Conservation (phyloP, 2,797 vertebrate genomes). For the Chanos chanos region DNA sequence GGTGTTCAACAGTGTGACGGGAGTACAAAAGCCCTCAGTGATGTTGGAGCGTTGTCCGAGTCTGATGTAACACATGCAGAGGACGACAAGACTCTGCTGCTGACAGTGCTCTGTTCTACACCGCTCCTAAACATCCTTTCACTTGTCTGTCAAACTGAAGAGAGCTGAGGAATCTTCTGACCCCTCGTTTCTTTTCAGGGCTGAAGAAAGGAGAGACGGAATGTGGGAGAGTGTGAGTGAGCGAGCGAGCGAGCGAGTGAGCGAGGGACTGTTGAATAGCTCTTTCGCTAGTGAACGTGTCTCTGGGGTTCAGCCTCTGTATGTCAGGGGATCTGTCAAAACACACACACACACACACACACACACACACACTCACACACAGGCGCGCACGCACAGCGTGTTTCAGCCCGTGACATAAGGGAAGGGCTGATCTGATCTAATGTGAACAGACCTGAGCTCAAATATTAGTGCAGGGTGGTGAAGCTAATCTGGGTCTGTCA, state of each 20-base stretch:
- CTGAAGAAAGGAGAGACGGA: not conserved
- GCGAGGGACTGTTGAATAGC: not conserved
- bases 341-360: constrained; percentile 48
- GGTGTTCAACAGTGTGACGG: no score
- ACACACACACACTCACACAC: constrained; percentile 38
- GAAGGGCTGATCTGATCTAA: constrained; percentile 20
- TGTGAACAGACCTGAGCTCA: not conserved
- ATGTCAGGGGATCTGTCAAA: not conserved
- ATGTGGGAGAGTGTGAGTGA: not conserved
- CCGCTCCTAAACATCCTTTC: no score
- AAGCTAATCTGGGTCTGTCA: constrained; percentile 10
- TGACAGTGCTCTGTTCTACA: no score
- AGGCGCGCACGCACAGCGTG: not conserved
- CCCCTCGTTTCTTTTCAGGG: not conserved
- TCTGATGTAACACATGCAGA: no score
- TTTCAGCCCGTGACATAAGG: constrained; percentile 18
- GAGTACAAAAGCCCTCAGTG: no score
- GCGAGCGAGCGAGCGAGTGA: not conserved
- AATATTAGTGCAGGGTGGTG: constrained; percentile 1
- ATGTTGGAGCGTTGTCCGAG: no score
- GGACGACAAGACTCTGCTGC: no score
- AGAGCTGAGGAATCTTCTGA: not conserved
- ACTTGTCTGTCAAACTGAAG: not conserved
- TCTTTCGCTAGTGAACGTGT: not conserved
- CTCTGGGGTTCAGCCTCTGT: not conserved